Conservation (phyloP, 2,113 vertebrate genomes). For the Pleuronectes platessa region DNA sequence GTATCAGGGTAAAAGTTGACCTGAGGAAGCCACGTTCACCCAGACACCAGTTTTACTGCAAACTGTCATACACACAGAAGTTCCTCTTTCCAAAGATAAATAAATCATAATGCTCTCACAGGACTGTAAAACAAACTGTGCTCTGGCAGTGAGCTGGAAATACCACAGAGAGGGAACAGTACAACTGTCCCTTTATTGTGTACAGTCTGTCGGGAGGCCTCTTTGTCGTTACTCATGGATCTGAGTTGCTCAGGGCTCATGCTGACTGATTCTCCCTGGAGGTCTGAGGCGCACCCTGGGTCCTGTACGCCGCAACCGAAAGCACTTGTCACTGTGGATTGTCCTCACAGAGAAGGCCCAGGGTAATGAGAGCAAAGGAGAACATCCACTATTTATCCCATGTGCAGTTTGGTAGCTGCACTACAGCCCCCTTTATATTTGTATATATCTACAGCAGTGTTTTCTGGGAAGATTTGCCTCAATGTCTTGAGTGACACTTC, state of each 20-base stretch:
- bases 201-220: conserved; percentile 28
- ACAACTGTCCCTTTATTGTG: conserved; percentile 54
- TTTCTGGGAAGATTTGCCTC: background rate
- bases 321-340: conserved; percentile 61
- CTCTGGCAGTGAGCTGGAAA: conserved; percentile 47
- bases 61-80: conserved; percentile 47
- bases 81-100: conserved; percentile 54
- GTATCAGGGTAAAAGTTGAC: background rate
- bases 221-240: conserved; percentile 50
- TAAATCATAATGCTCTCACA: conserved; percentile 48
- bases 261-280: conserved; percentile 48
- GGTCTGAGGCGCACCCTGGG: conserved; percentile 25
- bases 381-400: conserved; percentile 18
- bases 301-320: conserved; percentile 21
- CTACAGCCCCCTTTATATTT: background rate
- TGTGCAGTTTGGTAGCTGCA: conserved; percentile 19
- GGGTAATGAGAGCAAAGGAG: conserved; percentile 18
- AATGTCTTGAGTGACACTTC: conserved; percentile 15
- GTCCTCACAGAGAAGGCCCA: conserved; percentile 36
- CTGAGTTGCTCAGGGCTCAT: conserved; percentile 31
- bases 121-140: conserved; percentile 55
- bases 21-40: background rate
- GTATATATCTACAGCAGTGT: conserved; percentile 4
- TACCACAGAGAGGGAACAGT: conserved; percentile 46
- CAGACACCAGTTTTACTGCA: conserved; percentile 4